These are phyloP conservation scores for Lasioglossum marginatum DNA, from an alignment of 2,888 invertebrate genomes.

Conservation along the genomic window DNA sequence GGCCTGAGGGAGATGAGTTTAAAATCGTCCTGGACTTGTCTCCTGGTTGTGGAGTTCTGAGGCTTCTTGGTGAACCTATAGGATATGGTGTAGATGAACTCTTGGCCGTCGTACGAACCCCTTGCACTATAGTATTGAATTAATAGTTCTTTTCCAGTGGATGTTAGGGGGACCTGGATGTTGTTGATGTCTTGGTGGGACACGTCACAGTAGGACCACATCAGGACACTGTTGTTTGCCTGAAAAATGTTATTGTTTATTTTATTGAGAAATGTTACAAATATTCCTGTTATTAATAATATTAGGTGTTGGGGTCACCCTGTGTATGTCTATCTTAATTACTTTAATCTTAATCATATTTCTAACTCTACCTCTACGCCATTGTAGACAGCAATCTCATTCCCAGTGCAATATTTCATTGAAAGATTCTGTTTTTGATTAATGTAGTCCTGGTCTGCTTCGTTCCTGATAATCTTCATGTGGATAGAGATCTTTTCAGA, in stretches of 20 bases:
- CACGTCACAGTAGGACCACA: constrained; percentile 80
- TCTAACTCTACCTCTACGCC: constrained; percentile 65
- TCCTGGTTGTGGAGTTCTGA: constrained; percentile 68
- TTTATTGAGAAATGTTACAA: too few relatives aligned
- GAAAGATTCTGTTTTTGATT: constrained; percentile 64
- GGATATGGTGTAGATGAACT: constrained; percentile 78
- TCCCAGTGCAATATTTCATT: constrained; percentile 75
- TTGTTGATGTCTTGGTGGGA: constrained; percentile 79
- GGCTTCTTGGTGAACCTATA: constrained; percentile 75
- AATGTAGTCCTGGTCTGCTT: constrained; percentile 56
- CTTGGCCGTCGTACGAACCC: constrained; percentile 78
- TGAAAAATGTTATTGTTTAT: constrained; percentile 50
- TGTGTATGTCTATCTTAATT: background rate
- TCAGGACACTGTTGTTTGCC: constrained; percentile 72
- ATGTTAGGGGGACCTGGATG: constrained; percentile 78
- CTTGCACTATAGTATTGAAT: constrained; percentile 79
- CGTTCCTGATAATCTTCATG: constrained; percentile 75
- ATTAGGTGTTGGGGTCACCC: background rate
- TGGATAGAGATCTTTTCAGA: constrained; percentile 74
- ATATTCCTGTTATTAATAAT: background rate
- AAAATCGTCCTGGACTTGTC: constrained; percentile 69
- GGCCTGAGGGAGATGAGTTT: constrained; percentile 77
- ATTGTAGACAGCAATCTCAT: constrained; percentile 79
- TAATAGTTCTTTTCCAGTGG: constrained; percentile 74
- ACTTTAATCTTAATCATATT: background rate